Percentiles rank a stretch among this genome's conserved stretches.
Evolutionary conservation across 2,113 vertebrate genomes (phyloP).

Genomic region (Laticauda laticaudata): DNA sequence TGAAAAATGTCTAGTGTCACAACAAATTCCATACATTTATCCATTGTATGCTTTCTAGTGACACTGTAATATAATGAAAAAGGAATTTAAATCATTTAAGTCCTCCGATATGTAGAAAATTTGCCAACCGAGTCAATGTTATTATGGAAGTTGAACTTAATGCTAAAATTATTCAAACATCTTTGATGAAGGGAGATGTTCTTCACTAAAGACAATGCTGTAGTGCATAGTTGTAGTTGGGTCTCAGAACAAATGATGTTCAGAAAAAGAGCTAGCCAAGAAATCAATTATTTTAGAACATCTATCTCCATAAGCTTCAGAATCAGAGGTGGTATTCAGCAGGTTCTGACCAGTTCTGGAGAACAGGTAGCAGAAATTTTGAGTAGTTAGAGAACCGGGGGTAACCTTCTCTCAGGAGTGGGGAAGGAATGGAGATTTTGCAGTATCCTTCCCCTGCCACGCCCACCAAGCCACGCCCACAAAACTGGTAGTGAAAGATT

Average conservation of each 20-base stretch:
- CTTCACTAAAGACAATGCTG: background rate
- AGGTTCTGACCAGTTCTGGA: too few relatives aligned
- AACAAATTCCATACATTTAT: background rate
- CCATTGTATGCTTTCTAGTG: background rate
- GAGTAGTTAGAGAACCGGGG: too few relatives aligned
- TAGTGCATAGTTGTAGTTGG: background rate
- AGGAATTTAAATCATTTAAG: background rate
- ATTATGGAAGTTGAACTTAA: background rate
- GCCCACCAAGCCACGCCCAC: too few relatives aligned
- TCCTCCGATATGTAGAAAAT: background rate
- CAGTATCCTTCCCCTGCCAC: too few relatives aligned
- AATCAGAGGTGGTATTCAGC: too few relatives aligned
- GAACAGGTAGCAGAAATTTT: too few relatives aligned
- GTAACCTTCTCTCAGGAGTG: too few relatives aligned
- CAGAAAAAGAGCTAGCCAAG: constrained; percentile 27
- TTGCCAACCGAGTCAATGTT: background rate
- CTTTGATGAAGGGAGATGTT: background rate
- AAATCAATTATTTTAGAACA: constrained; percentile 6
- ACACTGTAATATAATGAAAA: background rate
- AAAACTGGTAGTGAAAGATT: too few relatives aligned
- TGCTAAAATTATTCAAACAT: background rate
- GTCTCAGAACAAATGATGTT: background rate
- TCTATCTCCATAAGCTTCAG: constrained; percentile 2
- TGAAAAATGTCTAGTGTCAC: background rate
- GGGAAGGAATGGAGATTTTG: too few relatives aligned